Evolutionary conservation across 1,140 invertebrate species (phyloP).

Genomic region (Leptonema lineaticorne): DNA sequence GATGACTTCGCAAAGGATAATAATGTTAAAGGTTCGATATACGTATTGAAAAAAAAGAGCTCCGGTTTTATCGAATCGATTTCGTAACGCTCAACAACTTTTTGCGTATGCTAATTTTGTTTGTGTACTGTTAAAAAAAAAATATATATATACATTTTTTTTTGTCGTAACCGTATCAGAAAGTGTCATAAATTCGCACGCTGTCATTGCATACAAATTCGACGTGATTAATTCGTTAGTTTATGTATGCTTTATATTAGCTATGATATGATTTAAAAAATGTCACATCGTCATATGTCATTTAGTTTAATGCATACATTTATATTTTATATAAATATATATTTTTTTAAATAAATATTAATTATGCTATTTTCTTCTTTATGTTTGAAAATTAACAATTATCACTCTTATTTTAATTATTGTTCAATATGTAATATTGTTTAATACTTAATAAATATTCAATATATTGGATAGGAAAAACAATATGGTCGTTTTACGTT

Average conservation of each 20-base stretch:
- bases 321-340: too few relatives aligned
- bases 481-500: too few relatives aligned
- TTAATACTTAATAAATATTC: too few relatives aligned
- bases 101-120: constrained; percentile 4
- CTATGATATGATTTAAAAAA: not conserved
- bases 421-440: too few relatives aligned
- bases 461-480: too few relatives aligned
- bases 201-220: not conserved
- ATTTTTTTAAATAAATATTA: too few relatives aligned
- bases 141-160: not conserved
- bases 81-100: constrained; percentile 14
- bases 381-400: too few relatives aligned
- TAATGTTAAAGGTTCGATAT: not conserved
- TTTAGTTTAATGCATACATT: too few relatives aligned
- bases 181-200: not conserved
- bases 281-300: too few relatives aligned
- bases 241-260: not conserved
- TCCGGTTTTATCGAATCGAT: constrained; percentile 16
- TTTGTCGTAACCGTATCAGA: not conserved
- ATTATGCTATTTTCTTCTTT: too few relatives aligned
- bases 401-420: too few relatives aligned
- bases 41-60: not conserved
- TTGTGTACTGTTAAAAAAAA: not conserved
- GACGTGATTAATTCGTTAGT: not conserved
- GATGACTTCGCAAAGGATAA: constrained; percentile 4